These are phyloP conservation scores for Heliocidaris tuberculata DNA, from an alignment of 35 echinoderm and acorn worm species.

Conservation along the genomic window DNA sequence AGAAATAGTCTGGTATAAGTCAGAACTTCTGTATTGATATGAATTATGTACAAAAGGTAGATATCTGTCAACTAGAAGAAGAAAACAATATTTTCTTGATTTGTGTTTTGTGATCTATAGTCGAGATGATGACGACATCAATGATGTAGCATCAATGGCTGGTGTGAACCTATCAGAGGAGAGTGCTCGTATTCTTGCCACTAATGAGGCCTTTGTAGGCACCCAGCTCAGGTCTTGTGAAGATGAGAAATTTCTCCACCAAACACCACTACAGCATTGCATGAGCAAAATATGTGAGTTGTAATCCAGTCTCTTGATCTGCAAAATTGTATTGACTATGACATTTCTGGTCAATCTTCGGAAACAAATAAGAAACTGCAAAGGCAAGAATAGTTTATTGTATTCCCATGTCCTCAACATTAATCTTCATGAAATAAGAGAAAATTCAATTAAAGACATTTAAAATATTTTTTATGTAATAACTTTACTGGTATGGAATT, in stretches of 20 bases:
- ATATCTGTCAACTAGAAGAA: background rate
- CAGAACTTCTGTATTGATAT: background rate
- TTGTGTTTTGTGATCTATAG: background rate
- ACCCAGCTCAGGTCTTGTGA: slow-evolving; percentile 94
- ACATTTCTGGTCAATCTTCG: no score
- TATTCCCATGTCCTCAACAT: background rate
- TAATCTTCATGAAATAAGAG: no score
- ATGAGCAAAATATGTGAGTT: slow-evolving; percentile 83
- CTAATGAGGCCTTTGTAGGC: slow-evolving; percentile 93
- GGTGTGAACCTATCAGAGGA: slow-evolving; percentile 97
- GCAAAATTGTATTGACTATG: background rate
- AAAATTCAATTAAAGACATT: no score
- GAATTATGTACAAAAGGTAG: no score
- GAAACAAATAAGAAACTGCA: no score
- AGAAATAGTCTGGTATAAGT: background rate
- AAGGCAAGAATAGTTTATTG: no score
- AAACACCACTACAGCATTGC: slow-evolving; percentile 64
- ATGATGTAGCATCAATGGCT: slow-evolving; percentile 98
- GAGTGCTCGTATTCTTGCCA: slow-evolving; percentile 94
- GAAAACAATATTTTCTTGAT: background rate
- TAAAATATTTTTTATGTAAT: no score
- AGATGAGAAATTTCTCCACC: slow-evolving; percentile 83
- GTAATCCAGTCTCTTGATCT: background rate
- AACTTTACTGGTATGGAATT: no score
- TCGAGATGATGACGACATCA: slow-evolving; percentile 99